Percentiles rank a stretch among this genome's conserved stretches.
phyloP scores from a whole-genome alignment of 1,140 invertebrate genomes.

The Drosophila yakuba region DNA sequence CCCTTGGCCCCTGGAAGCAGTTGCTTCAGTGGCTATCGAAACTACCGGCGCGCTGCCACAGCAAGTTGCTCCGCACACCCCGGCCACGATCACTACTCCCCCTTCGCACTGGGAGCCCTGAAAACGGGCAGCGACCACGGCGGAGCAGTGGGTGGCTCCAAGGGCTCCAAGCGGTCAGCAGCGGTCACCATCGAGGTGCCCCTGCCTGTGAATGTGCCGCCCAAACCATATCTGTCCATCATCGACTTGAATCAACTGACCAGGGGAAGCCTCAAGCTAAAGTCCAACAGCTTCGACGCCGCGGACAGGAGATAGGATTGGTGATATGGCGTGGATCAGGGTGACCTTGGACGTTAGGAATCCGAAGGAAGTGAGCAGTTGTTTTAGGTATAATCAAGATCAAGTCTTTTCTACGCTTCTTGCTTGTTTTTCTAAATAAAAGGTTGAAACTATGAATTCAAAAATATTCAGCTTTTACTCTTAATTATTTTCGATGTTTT shows the following conservation, averaged over 20 bases:
- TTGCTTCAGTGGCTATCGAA: slow-evolving; percentile 75
- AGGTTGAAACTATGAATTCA: neutral
- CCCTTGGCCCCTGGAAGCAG: slow-evolving; percentile 73
- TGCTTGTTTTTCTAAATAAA: slow-evolving; percentile 42
- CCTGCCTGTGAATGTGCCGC: slow-evolving; percentile 80
- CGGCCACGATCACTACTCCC: slow-evolving; percentile 70
- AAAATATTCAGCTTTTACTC: neutral
- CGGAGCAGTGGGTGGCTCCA: slow-evolving; percentile 10
- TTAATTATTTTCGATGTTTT: neutral
- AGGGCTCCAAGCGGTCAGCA: slow-evolving; percentile 40
- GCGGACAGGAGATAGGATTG: slow-evolving; percentile 55
- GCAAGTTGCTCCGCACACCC: slow-evolving; percentile 52
- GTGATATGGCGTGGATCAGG: neutral
- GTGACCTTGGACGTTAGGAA: neutral
- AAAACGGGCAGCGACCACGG: slow-evolving; percentile 72
- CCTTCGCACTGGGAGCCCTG: slow-evolving; percentile 60
- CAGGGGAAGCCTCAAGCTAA: slow-evolving; percentile 86
- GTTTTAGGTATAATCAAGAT: slow-evolving; percentile 7
- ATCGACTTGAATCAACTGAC: slow-evolving; percentile 91
- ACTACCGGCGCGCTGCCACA: slow-evolving; percentile 63
- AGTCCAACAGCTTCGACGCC: slow-evolving; percentile 68
- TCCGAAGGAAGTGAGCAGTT: slow-evolving; percentile 6
- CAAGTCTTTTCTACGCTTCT: slow-evolving; percentile 36
- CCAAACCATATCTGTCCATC: slow-evolving; percentile 88
- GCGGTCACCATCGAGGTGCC: slow-evolving; percentile 60